Percentiles rank a stretch among this genome's conserved stretches.
Evolutionary conservation across 2,888 invertebrate species (phyloP).

Genomic region (Mythimna lalbum): DNA sequence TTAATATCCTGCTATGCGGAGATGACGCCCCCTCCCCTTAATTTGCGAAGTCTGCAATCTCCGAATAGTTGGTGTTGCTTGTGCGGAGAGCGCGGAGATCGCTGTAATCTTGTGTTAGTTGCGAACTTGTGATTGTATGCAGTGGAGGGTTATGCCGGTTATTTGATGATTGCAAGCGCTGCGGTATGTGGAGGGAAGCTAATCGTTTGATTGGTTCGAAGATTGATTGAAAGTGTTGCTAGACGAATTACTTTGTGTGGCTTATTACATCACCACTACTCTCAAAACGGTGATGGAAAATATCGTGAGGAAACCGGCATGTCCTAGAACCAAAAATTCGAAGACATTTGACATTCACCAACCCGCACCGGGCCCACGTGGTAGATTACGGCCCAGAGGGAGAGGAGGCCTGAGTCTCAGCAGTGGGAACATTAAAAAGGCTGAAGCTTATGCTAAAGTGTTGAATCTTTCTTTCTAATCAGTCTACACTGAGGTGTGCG

Average conservation of each 20-base stretch:
- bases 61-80: slow-evolving; percentile 65
- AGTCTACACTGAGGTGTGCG: neutral
- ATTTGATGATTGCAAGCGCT: slow-evolving; percentile 33
- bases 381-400: no score
- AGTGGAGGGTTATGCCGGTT: slow-evolving; percentile 36
- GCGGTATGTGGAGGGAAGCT: slow-evolving; percentile 4
- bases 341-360: no score
- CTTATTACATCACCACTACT: no score
- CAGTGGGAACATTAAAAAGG: no score
- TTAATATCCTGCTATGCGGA: slow-evolving; percentile 73
- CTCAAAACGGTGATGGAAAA: no score
- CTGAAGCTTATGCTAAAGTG: neutral
- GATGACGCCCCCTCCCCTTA: slow-evolving; percentile 52
- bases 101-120: slow-evolving; percentile 62
- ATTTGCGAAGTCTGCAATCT: slow-evolving; percentile 64
- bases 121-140: slow-evolving; percentile 53
- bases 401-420: no score
- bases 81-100: slow-evolving; percentile 40
- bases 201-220: slow-evolving; percentile 9
- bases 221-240: neutral
- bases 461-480: neutral
- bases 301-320: no score
- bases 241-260: no score
- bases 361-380: no score
- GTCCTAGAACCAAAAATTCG: no score